These are phyloP conservation scores for Dorcus hopei DNA, from an alignment of 2,888 invertebrate genomes.

Conservation along the genomic window DNA sequence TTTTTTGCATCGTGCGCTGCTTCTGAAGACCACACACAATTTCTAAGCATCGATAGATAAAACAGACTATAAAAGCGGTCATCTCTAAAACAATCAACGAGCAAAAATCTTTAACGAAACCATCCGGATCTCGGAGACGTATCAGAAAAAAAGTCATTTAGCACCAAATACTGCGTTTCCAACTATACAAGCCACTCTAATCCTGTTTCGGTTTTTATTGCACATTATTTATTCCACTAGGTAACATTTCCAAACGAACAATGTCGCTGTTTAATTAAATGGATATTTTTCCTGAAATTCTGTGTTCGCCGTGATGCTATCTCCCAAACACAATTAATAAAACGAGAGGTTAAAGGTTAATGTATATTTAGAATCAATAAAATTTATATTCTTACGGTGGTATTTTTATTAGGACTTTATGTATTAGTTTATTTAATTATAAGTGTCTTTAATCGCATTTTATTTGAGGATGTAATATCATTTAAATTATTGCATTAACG, in stretches of 20 bases:
- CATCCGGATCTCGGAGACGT: conserved; percentile 6
- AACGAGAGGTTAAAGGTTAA: conserved; percentile 18
- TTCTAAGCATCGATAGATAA: conserved; percentile 28
- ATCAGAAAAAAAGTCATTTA: conserved; percentile 11
- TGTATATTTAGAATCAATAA: conserved; percentile 20
- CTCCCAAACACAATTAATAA: conserved; percentile 8
- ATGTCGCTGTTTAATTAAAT: background rate
- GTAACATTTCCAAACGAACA: background rate
- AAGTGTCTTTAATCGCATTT: conserved; percentile 9
- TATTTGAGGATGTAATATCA: conserved; percentile 6
- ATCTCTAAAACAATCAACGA: conserved; percentile 18
- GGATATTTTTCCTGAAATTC: background rate
- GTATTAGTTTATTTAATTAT: conserved; percentile 12
- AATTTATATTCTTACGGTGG: conserved; percentile 16
- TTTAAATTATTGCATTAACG: conserved; percentile 6
- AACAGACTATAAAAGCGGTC: conserved; percentile 22
- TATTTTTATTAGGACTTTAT: conserved; percentile 20
- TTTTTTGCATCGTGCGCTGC: background rate
- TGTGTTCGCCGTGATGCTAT: conserved; percentile 3
- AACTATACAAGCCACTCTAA: background rate
- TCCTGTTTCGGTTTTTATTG: background rate
- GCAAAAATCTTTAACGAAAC: conserved; percentile 10
- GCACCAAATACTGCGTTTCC: conserved; percentile 9
- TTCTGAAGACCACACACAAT: conserved; percentile 26
- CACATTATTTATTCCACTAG: background rate